Base-by-base conservation (phyloP, 2,113 vertebrate genomes). In the Leucopsar rothschildi region DNA sequence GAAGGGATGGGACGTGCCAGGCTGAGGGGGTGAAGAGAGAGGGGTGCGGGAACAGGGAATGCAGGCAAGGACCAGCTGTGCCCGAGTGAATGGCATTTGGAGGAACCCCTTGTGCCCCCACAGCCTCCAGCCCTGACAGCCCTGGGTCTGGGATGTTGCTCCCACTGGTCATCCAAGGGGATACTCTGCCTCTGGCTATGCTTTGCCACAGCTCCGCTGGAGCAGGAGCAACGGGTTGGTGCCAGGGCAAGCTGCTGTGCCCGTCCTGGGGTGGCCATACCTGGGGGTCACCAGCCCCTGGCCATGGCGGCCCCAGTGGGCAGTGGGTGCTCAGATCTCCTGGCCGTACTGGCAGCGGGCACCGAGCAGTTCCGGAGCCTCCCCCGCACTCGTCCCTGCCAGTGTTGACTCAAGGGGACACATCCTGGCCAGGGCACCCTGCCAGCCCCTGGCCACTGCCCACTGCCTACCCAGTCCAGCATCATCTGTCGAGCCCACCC, bases 291-390 rank as follows among this genome's bases (percentile, higher is more conserved):
- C 60, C 10, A n/a, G 52, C 14, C 42, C 44, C 11, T 0, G 1
- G 64, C 21, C 31, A 22, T 24, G 2, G 4, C 23, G 47, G 33
- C 21, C n/a, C 24, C n/a, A 28, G 28, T 3, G 17, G 57, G 52
- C 2, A 3, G 35, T 5, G 29, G 64, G 68, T 52, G 69, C 85
- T n/a, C 69, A 24, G 29, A 0, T n/a, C n/a, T 25, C 79, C 61
- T 0, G 3, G 56, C 64, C 0, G 0, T 0, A 8, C 88, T 50
- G 85, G 69, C 88, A 90, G 37, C 0, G 0, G 73, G 42, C 3
- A 9, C 87, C 0, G 6, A 90, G 69, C 7, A 0, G 65, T 85
- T 78, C 73, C 28, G 37, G 78, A 90, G 78, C 88, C 70, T 93
- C 95, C 91, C 25, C 82, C 61, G 0, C 78, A 11, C 39, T 15